These are phyloP conservation scores for Heliothis peltigera DNA, from an alignment of 2,888 invertebrate genomes.

Conservation along the genomic window DNA sequence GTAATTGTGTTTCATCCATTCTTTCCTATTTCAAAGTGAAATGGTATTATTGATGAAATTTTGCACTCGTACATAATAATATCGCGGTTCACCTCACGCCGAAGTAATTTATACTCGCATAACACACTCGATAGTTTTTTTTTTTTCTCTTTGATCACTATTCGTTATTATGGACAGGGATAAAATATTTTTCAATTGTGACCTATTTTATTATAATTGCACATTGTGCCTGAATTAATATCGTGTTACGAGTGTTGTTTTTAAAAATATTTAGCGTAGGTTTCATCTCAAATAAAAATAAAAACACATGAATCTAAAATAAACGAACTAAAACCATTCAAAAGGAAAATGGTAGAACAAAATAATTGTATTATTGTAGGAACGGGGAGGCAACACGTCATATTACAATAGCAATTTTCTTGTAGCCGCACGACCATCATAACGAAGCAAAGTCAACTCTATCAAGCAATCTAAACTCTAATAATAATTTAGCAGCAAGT, in stretches of 20 bases:
- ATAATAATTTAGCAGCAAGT: constrained; percentile 51
- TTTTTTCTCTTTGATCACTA: constrained; percentile 31
- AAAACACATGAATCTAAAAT: background rate
- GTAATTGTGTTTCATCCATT: constrained; percentile 87
- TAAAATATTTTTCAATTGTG: constrained; percentile 38
- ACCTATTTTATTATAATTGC: constrained; percentile 37
- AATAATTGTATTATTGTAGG: constrained; percentile 19
- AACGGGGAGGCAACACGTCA: constrained; percentile 17
- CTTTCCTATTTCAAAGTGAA: constrained; percentile 76
- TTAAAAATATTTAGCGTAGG: background rate
- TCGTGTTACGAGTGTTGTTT: background rate
- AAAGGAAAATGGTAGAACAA: constrained; percentile 13
- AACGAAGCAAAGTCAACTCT: constrained; percentile 25
- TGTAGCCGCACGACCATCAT: constrained; percentile 2
- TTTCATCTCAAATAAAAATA: background rate
- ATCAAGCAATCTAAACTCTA: constrained; percentile 45
- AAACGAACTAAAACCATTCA: constrained; percentile 8
- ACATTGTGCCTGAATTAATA: constrained; percentile 9
- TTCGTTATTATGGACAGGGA: constrained; percentile 25
- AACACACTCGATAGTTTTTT: constrained; percentile 43
- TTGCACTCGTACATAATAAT: constrained; percentile 60
- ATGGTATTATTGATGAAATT: constrained; percentile 68
- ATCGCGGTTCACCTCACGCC: constrained; percentile 37
- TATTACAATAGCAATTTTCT: constrained; percentile 30
- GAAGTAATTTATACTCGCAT: constrained; percentile 35